phyloP scores from a whole-genome alignment of 2,888 invertebrate genomes.

The Nebria brevicollis region DNA sequence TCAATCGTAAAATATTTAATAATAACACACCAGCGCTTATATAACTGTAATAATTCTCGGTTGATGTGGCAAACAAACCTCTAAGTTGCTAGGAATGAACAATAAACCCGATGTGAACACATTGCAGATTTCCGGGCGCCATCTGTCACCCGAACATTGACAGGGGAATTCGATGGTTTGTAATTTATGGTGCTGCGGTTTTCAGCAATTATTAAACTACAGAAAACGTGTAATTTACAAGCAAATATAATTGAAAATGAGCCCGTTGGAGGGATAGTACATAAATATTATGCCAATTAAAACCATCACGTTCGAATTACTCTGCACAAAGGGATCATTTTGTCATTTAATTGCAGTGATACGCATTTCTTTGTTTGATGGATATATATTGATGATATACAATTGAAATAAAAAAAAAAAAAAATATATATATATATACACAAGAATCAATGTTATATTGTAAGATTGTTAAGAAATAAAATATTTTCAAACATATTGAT shows the following conservation, averaged over 20 bases:
- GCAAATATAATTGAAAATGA: conserved; percentile 22
- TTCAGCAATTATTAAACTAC: conserved; percentile 35
- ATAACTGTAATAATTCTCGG: background rate
- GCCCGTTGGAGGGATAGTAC: background rate
- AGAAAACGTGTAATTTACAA: conserved; percentile 29
- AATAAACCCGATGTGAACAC: conserved; percentile 1
- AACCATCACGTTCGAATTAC: conserved; percentile 27
- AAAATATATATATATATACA: too few relatives aligned
- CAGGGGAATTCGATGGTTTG: conserved; percentile 18
- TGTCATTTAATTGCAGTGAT: conserved; percentile 4
- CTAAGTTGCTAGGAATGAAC: background rate
- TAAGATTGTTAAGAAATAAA: too few relatives aligned
- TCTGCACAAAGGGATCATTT: conserved; percentile 7
- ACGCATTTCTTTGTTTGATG: background rate
- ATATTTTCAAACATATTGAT: too few relatives aligned
- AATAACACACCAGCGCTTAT: background rate
- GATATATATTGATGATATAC: too few relatives aligned
- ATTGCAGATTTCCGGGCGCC: conserved; percentile 2
- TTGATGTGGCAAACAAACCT: background rate
- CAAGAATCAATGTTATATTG: too few relatives aligned
- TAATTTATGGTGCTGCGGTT: conserved; percentile 33
- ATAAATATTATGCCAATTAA: conserved; percentile 21
- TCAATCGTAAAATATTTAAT: background rate
- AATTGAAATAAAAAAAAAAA: too few relatives aligned
- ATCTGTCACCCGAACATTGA: conserved; percentile 24